Evolutionary conservation across 2,797 vertebrate genomes (phyloP).

Genomic region (Platalea minor): DNA sequence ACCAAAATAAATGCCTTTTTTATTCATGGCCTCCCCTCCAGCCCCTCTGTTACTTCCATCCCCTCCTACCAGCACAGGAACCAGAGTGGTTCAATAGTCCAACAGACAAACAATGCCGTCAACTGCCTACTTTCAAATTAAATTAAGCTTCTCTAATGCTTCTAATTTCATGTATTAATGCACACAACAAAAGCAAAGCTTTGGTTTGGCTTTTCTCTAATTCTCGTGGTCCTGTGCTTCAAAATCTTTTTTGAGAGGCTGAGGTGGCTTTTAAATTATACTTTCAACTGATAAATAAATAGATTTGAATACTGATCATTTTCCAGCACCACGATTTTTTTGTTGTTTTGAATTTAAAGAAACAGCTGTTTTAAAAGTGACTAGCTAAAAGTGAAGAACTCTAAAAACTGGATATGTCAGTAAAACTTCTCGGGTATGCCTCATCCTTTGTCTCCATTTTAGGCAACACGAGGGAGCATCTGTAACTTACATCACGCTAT

Average conservation of each 20-base stretch:
- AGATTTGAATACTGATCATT: not conserved
- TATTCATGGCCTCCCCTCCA: not conserved
- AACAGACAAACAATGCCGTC: not conserved
- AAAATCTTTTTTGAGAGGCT: not conserved
- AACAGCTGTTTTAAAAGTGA: not conserved
- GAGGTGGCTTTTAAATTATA: not conserved
- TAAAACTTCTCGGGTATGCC: slow-evolving; percentile 21
- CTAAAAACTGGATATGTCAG: not conserved
- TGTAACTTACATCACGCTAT: not conserved
- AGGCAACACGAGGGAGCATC: not conserved
- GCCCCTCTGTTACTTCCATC: not conserved
- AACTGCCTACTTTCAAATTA: slow-evolving; percentile 1
- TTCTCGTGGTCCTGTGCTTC: not conserved
- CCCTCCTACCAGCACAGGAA: not conserved
- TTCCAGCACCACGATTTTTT: not conserved
- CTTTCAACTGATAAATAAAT: not conserved
- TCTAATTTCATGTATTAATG: not conserved
- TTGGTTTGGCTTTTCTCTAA: not conserved
- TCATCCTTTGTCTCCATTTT: slow-evolving; percentile 24
- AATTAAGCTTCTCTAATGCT: not conserved
- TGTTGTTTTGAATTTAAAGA: not conserved
- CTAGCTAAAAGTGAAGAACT: not conserved
- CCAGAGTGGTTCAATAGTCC: not conserved
- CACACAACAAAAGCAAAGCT: not conserved
- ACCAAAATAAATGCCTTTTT: not conserved